Base-by-base conservation (phyloP, 2,888 invertebrate species). In the Ptilodon capucinus region DNA sequence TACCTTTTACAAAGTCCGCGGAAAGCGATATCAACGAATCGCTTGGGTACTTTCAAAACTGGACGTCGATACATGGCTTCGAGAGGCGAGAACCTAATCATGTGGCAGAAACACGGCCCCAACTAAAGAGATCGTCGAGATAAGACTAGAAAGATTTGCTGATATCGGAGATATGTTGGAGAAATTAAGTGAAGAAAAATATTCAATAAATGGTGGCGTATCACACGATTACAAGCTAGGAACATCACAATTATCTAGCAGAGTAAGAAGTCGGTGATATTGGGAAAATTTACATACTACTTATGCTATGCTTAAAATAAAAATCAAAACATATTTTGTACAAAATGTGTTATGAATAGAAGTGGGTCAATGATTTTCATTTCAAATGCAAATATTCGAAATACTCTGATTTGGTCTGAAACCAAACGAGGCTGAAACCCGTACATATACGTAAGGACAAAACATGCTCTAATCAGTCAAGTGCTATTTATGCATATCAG, bases 1-100 rank as follows among this genome's bases (percentile, higher is more conserved):
- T 52, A 61, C 65, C 66, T 54, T 67, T 65, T 68, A 68, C 60
- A 64, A 68, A 60, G 61, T 54, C 25, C 25, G 62, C 61, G 58
- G 67, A 61, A 63, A 70, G 59, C 50, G 59, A 64, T 60, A 64
- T 65, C 56, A 53, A 64, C 57, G 59, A 60, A 68, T 55, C 47
- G 51, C 59, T 21, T 53, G 57, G 39, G 55, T 51, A 64, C 75
- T 76, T 76, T 75, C 73, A 70, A 68, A 72, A 67, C 67, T 45
- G 48, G 56, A 43, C 35, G 28, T 28, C 13, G 39, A 38, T 39
- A 43, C 44, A 40, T 41, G 39, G 23, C 19, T 46, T 25, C 51
- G 51, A 50, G 46, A 54, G 47, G 45, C 57, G 48, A 51, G 51
- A 60, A 54, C 35, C 43, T 39, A 46, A 52, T 47, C 4, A 11